A percentile compares a stretch with the other conserved stretches of the same genome.
These are phyloP conservation scores for Sipha flava DNA, from an alignment of 1,140 invertebrate genomes.

Conservation along the genomic window DNA sequence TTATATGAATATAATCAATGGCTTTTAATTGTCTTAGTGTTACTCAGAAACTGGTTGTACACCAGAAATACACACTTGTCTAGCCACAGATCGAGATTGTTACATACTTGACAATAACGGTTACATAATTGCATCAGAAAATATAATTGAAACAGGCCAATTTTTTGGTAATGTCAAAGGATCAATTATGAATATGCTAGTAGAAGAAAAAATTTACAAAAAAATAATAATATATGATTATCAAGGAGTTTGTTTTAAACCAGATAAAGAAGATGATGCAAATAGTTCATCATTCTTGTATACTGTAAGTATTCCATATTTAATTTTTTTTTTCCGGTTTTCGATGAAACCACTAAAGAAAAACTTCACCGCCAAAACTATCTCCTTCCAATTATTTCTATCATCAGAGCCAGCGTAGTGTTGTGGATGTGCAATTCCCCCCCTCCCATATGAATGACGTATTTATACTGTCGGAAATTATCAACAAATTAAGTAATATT, in stretches of 20 bases:
- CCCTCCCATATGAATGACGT: too few relatives aligned
- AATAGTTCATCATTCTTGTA: constrained; percentile 49
- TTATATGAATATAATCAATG: too few relatives aligned
- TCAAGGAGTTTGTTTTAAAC: constrained; percentile 74
- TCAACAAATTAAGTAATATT: too few relatives aligned
- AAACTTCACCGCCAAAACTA: too few relatives aligned
- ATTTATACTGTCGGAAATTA: too few relatives aligned
- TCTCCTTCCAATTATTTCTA: too few relatives aligned
- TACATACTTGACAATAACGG: constrained; percentile 84
- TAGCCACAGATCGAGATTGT: constrained; percentile 64
- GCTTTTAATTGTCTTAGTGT: not conserved
- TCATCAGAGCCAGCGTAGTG: too few relatives aligned
- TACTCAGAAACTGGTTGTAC: constrained; percentile 34
- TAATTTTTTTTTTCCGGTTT: not conserved
- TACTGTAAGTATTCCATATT: constrained; percentile 49
- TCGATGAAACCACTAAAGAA: too few relatives aligned
- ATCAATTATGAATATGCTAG: constrained; percentile 64
- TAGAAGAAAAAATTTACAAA: constrained; percentile 69
- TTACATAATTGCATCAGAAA: constrained; percentile 70
- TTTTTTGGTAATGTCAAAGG: constrained; percentile 81
- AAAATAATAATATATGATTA: constrained; percentile 74
- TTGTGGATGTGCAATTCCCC: too few relatives aligned
- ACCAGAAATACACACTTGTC: constrained; percentile 51
- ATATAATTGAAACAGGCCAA: constrained; percentile 61
- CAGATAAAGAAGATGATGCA: constrained; percentile 44